Evolutionary conservation across 2,113 vertebrate genomes (phyloP).

Genomic region (Periophthalmodon schlosseri): DNA sequence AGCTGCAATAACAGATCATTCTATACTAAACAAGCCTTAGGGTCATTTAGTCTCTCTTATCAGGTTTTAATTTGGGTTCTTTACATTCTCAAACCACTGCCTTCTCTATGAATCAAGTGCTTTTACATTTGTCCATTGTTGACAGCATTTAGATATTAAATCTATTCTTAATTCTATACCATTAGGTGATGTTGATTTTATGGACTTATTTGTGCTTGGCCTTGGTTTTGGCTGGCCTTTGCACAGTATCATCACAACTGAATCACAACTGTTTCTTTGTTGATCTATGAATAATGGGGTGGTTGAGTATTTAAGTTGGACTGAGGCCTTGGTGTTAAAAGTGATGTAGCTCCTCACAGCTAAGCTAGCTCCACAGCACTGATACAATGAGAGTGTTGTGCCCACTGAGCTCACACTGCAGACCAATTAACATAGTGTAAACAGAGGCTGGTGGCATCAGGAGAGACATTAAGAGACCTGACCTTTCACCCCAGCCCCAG

Average conservation of each 20-base stretch:
- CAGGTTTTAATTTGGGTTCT: background rate
- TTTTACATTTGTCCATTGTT: background rate
- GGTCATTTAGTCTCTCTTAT: background rate
- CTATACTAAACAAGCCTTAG: background rate
- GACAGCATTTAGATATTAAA: background rate
- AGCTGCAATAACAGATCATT: background rate
- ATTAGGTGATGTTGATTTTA: background rate
- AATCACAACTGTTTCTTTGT: background rate
- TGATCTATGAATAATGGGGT: background rate
- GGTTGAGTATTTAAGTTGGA: background rate
- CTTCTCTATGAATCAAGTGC: background rate
- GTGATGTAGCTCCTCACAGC: conserved; percentile 31
- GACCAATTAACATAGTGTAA: conserved; percentile 19
- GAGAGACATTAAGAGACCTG: conserved; percentile 7
- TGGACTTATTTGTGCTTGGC: background rate
- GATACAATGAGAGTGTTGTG: conserved; percentile 53
- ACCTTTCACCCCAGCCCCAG: conserved; percentile 21
- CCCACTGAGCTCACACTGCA: conserved; percentile 9
- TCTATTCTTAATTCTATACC: too few species aligned
- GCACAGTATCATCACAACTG: background rate
- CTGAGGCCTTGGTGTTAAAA: conserved; percentile 4
- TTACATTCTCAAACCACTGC: background rate
- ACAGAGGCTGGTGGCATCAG: conserved; percentile 28
- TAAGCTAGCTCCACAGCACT: conserved; percentile 34
- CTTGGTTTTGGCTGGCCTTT: background rate